Evolutionary conservation across 2,113 vertebrate species (phyloP), one percentile per base, ranked within the genome.

Genomic region (Gracilinanus agilis): DNA sequence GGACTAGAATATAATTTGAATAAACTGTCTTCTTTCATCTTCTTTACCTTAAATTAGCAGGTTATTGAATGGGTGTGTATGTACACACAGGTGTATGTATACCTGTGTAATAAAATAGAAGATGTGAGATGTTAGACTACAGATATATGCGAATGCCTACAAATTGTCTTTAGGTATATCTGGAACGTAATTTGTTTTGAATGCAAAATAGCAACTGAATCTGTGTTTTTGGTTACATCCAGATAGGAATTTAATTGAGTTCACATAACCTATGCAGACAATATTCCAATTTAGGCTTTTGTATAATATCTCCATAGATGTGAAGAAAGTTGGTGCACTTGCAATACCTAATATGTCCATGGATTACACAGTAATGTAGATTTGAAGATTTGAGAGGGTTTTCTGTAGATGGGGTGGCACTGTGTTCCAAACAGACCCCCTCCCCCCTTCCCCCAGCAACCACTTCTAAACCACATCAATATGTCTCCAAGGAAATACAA

Each of bases 321-420:
- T 97, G 92, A 94, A 96, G 94, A 96, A 95, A 92, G 24, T 29
- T 96, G 97, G 25, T 97, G 90, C 98, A 97, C 95, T 25, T 94
- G 97, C 97, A 98, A 97, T 97, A 97, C 88, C 91, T 97, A 94
- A 95, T 98, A 95, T 98, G 96, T 97, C 96, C 94, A 95, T 98
- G 96, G 98, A 97, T 98, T 98, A 97, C 98, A 98, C 96, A 98
- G 96, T 98, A 98, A 98, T 97, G 97, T 96, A 97, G 95, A 97
- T 98, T 98, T 98, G 97, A 98, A 98, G 97, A 98, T 97, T 94
- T 98, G 97, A 98, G 97, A 98, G 98, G 98, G 93, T 98, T 98
- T 98, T 96, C 83, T 98, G 98, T 98, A 98, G 98, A 98, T 98
- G 96, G 94, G 95, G 94, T 97, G 91, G 94, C 96, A 90, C 96